A percentile compares a stretch with the other conserved stretches of the same genome.
Conservation (phyloP, 1,140 invertebrate species). For the Cotesia typhae region DNA sequence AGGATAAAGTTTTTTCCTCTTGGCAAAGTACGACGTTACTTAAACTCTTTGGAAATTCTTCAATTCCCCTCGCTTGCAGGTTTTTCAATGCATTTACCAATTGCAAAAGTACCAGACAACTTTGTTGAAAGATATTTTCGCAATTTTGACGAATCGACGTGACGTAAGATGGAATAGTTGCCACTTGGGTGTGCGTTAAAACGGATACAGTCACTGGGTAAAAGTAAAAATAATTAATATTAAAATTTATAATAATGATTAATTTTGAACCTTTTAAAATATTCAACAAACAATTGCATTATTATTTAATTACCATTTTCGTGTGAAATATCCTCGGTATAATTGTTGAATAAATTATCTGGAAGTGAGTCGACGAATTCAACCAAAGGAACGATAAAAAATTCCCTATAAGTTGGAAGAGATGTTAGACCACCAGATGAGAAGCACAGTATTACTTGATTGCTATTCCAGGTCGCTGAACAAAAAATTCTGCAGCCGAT, state of each 20-base stretch:
- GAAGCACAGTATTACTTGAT: slow-evolving; percentile 77
- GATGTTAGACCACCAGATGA: slow-evolving; percentile 69
- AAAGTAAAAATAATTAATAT: slow-evolving; percentile 33
- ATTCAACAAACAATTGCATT: too few species aligned
- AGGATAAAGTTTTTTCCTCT: slow-evolving; percentile 70
- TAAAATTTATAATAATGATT: not conserved
- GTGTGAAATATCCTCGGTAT: slow-evolving; percentile 64
- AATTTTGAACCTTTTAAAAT: too few species aligned
- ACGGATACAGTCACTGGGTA: slow-evolving; percentile 78
- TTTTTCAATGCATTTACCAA: slow-evolving; percentile 82
- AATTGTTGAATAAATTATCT: slow-evolving; percentile 68
- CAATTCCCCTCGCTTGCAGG: slow-evolving; percentile 84
- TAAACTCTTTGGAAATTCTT: slow-evolving; percentile 76
- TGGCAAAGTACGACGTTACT: slow-evolving; percentile 72
- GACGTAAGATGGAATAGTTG: slow-evolving; percentile 69
- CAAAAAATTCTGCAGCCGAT: slow-evolving; percentile 78
- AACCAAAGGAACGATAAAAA: slow-evolving; percentile 76
- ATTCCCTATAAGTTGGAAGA: slow-evolving; percentile 59
- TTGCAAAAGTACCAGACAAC: slow-evolving; percentile 80
- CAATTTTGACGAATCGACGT: slow-evolving; percentile 53
- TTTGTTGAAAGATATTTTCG: slow-evolving; percentile 62
- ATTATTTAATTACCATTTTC: slow-evolving; percentile 69
- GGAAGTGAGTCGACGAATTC: slow-evolving; percentile 82
- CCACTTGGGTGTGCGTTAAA: slow-evolving; percentile 72
- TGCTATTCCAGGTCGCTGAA: slow-evolving; percentile 74